These are phyloP conservation scores for Drosophila equinoxialis DNA, from an alignment of 1,140 invertebrate genomes.

Conservation along the genomic window DNA sequence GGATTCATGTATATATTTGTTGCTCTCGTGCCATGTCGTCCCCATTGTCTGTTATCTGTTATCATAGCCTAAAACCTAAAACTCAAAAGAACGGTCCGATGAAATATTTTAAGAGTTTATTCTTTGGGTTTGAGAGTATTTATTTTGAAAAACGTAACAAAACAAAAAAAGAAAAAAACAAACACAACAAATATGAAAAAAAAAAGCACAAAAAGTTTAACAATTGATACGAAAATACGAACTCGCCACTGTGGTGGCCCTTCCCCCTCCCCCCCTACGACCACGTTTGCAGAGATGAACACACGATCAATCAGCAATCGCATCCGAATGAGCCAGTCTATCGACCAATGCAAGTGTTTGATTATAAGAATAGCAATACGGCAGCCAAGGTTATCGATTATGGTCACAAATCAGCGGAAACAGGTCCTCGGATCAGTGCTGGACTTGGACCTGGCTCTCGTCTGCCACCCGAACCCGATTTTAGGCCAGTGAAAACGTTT, in stretches of 20 bases:
- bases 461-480: slow-evolving; percentile 38
- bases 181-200: slow-evolving; percentile 34
- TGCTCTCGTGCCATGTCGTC: too few relatives aligned
- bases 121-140: slow-evolving; percentile 41
- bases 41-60: too few relatives aligned
- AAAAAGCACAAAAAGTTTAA: slow-evolving; percentile 28
- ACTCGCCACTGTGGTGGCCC: slow-evolving; percentile 37
- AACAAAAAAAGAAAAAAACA: slow-evolving; percentile 29
- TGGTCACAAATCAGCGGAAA: slow-evolving; percentile 84
- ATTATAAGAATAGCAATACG: slow-evolving; percentile 80
- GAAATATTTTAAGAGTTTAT: slow-evolving; percentile 71
- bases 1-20: too few relatives aligned
- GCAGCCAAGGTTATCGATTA: slow-evolving; percentile 89
- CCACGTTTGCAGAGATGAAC: slow-evolving; percentile 51
- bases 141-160: too few relatives aligned
- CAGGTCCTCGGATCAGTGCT: neutral
- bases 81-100: slow-evolving; percentile 31
- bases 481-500: slow-evolving; percentile 85
- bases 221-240: slow-evolving; percentile 41
- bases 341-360: slow-evolving; percentile 77
- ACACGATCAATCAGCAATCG: slow-evolving; percentile 12
- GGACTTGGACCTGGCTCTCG: neutral
- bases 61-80: too few relatives aligned
- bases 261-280: slow-evolving; percentile 17
- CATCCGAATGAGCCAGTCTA: slow-evolving; percentile 51